These are phyloP conservation scores for Vanacampus margaritifer DNA, from an alignment of 2,113 vertebrate species.

Conservation along the genomic window DNA sequence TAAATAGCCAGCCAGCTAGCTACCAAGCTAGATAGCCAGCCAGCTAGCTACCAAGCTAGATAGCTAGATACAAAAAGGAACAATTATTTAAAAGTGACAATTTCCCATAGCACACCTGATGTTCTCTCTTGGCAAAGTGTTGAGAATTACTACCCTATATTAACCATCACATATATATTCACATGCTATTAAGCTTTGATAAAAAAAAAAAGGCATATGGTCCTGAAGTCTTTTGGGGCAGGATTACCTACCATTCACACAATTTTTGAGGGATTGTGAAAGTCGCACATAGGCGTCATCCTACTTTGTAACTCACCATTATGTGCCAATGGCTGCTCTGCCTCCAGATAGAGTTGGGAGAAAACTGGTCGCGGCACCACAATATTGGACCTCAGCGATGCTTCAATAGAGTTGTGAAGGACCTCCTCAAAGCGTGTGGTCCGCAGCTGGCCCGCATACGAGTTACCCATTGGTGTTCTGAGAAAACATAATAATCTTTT, in stretches of 20 bases:
- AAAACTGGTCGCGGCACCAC: slow-evolving; percentile 89
- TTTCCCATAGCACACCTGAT: no score
- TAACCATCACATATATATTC: no score
- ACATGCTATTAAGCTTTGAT: neutral
- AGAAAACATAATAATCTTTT: slow-evolving; percentile 8
- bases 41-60: no score
- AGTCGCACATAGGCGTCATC: neutral
- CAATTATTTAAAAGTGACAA: no score
- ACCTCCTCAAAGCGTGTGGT: slow-evolving; percentile 93
- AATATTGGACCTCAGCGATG: slow-evolving; percentile 89
- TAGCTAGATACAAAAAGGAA: no score
- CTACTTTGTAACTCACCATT: slow-evolving; percentile 74
- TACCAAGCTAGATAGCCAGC: no score
- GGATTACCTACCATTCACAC: neutral
- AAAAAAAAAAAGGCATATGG: neutral
- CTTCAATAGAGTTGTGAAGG: slow-evolving; percentile 93
- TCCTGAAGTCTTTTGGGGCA: neutral
- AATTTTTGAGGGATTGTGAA: neutral
- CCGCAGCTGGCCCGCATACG: slow-evolving; percentile 91
- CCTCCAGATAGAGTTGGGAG: slow-evolving; percentile 93
- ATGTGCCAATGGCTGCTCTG: slow-evolving; percentile 79
- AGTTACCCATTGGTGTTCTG: slow-evolving; percentile 89
- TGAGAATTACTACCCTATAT: no score
- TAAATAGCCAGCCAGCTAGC: no score
- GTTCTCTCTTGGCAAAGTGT: no score